A percentile compares a stretch with the other conserved stretches of the same genome.
Conservation (phyloP, 2,888 invertebrate genomes). For the Yponomeuta sedellus region DNA sequence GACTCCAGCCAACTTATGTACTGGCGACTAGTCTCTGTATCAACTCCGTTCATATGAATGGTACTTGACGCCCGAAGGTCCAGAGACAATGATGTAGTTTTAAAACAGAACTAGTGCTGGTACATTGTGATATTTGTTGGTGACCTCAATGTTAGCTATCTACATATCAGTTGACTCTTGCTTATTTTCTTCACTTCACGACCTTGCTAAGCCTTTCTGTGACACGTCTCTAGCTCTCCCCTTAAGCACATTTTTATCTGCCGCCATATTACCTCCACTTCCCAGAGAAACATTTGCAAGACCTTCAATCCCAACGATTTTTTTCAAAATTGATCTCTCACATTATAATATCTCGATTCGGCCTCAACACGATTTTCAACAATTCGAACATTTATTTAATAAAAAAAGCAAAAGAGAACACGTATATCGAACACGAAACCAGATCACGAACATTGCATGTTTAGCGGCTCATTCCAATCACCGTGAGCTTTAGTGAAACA, state of each 20-base stretch:
- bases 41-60: conserved; percentile 56
- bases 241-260: conserved; percentile 52
- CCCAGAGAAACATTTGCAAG: conserved; percentile 36
- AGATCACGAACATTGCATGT: conserved; percentile 72
- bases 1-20: conserved; percentile 36
- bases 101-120: not conserved
- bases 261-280: conserved; percentile 42
- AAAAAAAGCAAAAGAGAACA: not conserved
- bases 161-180: conserved; percentile 45
- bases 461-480: conserved; percentile 73
- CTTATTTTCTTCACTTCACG: conserved; percentile 65
- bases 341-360: conserved; percentile 58
- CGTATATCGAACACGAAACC: conserved; percentile 44
- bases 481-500: conserved; percentile 27
- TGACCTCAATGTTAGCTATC: conserved; percentile 16
- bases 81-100: not conserved
- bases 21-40: conserved; percentile 40
- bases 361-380: conserved; percentile 43
- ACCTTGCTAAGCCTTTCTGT: conserved; percentile 53
- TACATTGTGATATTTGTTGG: not conserved
- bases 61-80: not conserved
- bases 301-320: conserved; percentile 27
- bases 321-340: conserved; percentile 11
- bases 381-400: conserved; percentile 2
- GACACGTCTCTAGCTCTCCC: conserved; percentile 64